Percentiles rank a stretch among this genome's conserved stretches.
phyloP scores from a whole-genome alignment of 2,888 invertebrate genomes.

The Tetragonisca angustula region DNA sequence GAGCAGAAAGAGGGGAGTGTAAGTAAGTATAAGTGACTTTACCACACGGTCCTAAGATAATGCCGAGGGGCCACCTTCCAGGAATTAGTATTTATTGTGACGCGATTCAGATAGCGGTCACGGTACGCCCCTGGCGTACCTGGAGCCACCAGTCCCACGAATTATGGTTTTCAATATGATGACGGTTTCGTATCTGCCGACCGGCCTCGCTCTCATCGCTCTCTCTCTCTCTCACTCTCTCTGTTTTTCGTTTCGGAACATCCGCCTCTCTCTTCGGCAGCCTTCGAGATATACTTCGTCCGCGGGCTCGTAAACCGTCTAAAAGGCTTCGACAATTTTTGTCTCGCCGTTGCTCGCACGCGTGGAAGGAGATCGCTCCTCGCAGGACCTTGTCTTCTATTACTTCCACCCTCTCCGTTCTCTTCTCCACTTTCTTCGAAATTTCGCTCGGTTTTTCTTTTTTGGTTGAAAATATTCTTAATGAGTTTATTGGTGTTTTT shows the following conservation, averaged over 20 bases:
- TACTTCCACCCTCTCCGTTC: not conserved
- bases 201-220: constrained; percentile 57
- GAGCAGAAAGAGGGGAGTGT: constrained; percentile 71
- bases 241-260: constrained; percentile 36
- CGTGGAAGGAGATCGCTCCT: constrained; percentile 13
- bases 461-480: too few relatives aligned
- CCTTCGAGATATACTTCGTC: constrained; percentile 64
- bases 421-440: not conserved
- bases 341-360: constrained; percentile 21
- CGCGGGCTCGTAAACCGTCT: constrained; percentile 77
- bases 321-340: constrained; percentile 75
- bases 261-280: constrained; percentile 64
- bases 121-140: constrained; percentile 70
- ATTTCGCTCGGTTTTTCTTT: not conserved
- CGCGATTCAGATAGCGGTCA: constrained; percentile 82
- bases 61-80: constrained; percentile 79
- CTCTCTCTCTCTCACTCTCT: constrained; percentile 28
- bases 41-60: constrained; percentile 72
- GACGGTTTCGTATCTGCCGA: constrained; percentile 78
- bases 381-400: not conserved
- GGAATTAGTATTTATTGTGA: constrained; percentile 84
- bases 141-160: constrained; percentile 73
- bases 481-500: not conserved
- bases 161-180: constrained; percentile 84
- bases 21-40: constrained; percentile 82